Evolutionary conservation across 2,797 vertebrate genomes (phyloP), one percentile per base, ranked within the genome.

Genomic region (Lacerta bilineata): DNA sequence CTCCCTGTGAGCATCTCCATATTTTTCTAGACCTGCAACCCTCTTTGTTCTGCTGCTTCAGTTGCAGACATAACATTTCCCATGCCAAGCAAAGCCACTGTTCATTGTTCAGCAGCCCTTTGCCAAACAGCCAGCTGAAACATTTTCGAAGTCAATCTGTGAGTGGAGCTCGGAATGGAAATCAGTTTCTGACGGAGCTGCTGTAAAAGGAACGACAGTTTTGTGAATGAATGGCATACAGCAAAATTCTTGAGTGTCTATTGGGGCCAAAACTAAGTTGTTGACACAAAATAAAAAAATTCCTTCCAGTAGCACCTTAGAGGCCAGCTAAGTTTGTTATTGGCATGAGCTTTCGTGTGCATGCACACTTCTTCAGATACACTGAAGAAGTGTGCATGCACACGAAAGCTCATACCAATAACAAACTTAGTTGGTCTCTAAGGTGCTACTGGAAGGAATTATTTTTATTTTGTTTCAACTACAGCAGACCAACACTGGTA

Each of bases 111-210:
- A 74, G 0, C 0, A 9, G 75, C 61, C 29, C 43, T 80, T 75
- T 29, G 43, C 68, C 76, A 61, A 76, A 78, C 43, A 75, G 71
- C 41, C 69, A 87, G 80, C 27, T 81, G 77, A 84, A 84, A 68
- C 43, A 80, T 69, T 33, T 61, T 71, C 43, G 61, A 2, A 64
- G 76, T 55, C 59, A 66, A 25, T 80, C 69, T 66, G 43, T 43
- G 23, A n/a, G 50, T 55, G 46, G 33, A 15, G 17, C 11, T 80
- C 33, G 36, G 18, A 18, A 72, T n/a, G 18, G 68, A 29, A 59
- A 75, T 0, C 69, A 88, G 36, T 0, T n/a, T 64, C 78, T 50
- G 4, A 71, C 29, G 25, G 17, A 18, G 83, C 27, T 85, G 85
- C 78, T 69, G 18, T 2, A 81, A 15, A 6, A 33, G 39, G 7